These are phyloP conservation scores for Muscidifurax raptorellus DNA, from an alignment of 1,140 invertebrate genomes.

Conservation along the genomic window DNA sequence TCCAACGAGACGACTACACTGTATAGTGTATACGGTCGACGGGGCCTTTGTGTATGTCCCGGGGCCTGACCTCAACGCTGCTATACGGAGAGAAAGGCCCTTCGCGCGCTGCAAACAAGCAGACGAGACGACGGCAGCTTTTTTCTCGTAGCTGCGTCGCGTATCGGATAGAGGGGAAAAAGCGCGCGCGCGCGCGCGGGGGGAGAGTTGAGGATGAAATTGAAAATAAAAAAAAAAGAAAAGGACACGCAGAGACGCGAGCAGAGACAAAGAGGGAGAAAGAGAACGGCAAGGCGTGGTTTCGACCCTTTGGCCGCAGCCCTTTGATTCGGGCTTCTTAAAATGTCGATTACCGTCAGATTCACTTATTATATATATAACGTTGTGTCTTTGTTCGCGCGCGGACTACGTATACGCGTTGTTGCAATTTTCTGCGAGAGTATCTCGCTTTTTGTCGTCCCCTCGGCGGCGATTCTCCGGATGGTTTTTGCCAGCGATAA, in stretches of 20 bases:
- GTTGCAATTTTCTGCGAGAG: too few species aligned
- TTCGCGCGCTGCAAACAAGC: not conserved
- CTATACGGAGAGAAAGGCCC: not conserved
- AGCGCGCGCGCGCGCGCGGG: conserved; percentile 38
- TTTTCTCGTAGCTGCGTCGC: too few species aligned
- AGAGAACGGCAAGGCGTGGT: conserved; percentile 58
- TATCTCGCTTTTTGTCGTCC: too few species aligned
- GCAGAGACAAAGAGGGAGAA: conserved; percentile 30
- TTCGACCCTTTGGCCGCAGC: conserved; percentile 61
- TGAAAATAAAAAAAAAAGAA: conserved; percentile 46
- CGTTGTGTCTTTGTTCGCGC: too few species aligned
- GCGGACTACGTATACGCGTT: too few species aligned
- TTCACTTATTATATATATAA: not conserved
- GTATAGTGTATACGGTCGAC: not conserved
- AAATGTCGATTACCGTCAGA: not conserved
- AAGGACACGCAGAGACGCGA: not conserved
- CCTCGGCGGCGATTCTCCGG: too few species aligned
- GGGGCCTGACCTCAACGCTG: conserved; percentile 15
- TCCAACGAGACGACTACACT: not conserved
- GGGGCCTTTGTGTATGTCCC: not conserved
- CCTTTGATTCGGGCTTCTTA: conserved; percentile 57
- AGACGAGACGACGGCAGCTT: not conserved
- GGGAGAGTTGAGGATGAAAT: conserved; percentile 46
- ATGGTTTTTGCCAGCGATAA: too few species aligned
- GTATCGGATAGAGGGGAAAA: conserved; percentile 37